A percentile compares a stretch with the other conserved stretches of the same genome.
Evolutionary conservation across 2,888 invertebrate species (phyloP).

Genomic region (Torymus auratus): DNA sequence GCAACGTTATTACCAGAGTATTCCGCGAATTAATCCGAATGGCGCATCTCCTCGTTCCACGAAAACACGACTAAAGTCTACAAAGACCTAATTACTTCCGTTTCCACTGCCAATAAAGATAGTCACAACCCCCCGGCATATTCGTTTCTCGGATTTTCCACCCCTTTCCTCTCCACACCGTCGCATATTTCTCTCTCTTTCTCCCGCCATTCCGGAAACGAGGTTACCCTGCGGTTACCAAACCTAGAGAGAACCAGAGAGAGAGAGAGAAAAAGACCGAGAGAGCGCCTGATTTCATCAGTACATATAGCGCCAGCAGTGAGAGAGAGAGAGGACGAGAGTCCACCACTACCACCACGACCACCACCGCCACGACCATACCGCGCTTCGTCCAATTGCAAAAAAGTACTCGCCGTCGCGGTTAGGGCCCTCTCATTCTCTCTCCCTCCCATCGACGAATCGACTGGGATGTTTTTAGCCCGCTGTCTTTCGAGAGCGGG

Average conservation of each 20-base stretch:
- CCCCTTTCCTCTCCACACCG: neutral
- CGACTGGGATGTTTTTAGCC: conserved; percentile 36
- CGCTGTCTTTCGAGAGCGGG: neutral
- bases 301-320: neutral
- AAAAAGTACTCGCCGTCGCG: neutral
- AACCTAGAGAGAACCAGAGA: too few species aligned
- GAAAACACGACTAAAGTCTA: too few species aligned
- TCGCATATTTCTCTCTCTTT: neutral
- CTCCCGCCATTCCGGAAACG: neutral
- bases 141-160: conserved; percentile 4
- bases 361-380: too few species aligned
- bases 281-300: too few species aligned
- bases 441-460: neutral
- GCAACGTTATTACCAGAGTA: too few species aligned
- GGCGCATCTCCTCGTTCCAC: neutral
- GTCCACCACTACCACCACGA: neutral
- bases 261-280: too few species aligned
- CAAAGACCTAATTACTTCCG: neutral
- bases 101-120: conserved; percentile 1
- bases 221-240: neutral
- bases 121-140: neutral
- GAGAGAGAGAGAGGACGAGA: neutral
- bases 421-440: too few species aligned
- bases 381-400: neutral
- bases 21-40: neutral